Evolutionary conservation across 1,140 invertebrate genomes (phyloP).

Genomic region (Bombyx mori): DNA sequence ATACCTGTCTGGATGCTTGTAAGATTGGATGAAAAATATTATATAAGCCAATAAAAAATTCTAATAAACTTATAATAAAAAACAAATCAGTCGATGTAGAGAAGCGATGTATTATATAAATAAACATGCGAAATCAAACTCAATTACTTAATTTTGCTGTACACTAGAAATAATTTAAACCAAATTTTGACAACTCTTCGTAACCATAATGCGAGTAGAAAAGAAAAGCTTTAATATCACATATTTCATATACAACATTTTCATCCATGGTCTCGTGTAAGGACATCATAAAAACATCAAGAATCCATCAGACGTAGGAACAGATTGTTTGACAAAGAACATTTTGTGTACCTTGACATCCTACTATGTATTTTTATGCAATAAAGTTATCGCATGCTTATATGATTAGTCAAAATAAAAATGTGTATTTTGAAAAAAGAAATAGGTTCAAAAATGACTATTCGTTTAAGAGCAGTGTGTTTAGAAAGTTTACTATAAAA

Average conservation of each 20-base stretch:
- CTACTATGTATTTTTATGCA: conserved; percentile 1
- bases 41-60: too few relatives aligned
- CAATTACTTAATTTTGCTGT: neutral
- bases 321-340: conserved; percentile 32
- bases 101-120: too few relatives aligned
- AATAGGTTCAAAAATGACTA: too few relatives aligned
- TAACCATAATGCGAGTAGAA: neutral
- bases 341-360: conserved; percentile 15
- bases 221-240: neutral
- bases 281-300: conserved; percentile 54
- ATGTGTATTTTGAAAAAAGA: neutral
- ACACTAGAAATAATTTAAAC: neutral
- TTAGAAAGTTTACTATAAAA: too few relatives aligned
- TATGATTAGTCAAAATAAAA: neutral
- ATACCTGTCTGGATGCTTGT: too few relatives aligned
- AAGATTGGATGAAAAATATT: too few relatives aligned
- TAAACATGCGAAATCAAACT: too few relatives aligned
- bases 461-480: too few relatives aligned
- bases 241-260: conserved; percentile 15
- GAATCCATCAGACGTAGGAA: conserved; percentile 47
- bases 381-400: neutral
- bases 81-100: too few relatives aligned
- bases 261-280: conserved; percentile 27
- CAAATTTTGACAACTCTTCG: neutral
- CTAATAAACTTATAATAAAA: too few relatives aligned